Percentiles rank a stretch among this genome's conserved stretches.
These are phyloP conservation scores for Machimus atricapillus DNA, from an alignment of 2,888 invertebrate genomes.

Conservation along the genomic window DNA sequence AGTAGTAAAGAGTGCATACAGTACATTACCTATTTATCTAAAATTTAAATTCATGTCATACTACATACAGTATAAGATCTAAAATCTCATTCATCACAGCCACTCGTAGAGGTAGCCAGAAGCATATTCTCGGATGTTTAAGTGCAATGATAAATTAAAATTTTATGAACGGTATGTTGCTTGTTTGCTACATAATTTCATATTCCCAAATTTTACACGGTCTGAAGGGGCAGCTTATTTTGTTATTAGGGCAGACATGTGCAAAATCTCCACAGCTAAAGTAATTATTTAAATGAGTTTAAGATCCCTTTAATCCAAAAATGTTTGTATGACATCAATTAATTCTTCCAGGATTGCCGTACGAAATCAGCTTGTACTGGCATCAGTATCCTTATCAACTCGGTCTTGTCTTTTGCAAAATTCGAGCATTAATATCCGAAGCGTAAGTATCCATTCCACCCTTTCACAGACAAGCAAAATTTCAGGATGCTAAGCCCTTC, in stretches of 20 bases:
- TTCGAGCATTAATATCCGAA: constrained; percentile 82
- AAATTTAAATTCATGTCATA: no score
- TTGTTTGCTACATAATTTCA: not conserved
- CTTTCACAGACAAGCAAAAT: not conserved
- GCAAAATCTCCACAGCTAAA: not conserved
- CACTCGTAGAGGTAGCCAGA: not conserved
- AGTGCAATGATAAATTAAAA: not conserved
- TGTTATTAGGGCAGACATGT: not conserved
- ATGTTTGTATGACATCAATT: not conserved
- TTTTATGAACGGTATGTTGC: not conserved
- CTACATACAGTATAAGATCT: no score
- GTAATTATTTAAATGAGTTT: not conserved
- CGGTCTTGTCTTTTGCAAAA: constrained; percentile 80
- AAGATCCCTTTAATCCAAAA: not conserved
- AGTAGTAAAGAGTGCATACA: no score
- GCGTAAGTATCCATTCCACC: constrained; percentile 70
- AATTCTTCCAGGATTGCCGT: constrained; percentile 76
- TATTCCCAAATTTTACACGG: not conserved
- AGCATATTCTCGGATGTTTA: not conserved
- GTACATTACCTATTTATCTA: no score
- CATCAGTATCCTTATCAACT: constrained; percentile 88
- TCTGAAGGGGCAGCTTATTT: not conserved
- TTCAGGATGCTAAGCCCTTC: not conserved
- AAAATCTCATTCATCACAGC: not conserved
- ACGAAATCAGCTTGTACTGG: constrained; percentile 85